These are phyloP conservation scores for Patagioenas fasciata DNA, from an alignment of 2,113 vertebrate species.

Conservation along the genomic window DNA sequence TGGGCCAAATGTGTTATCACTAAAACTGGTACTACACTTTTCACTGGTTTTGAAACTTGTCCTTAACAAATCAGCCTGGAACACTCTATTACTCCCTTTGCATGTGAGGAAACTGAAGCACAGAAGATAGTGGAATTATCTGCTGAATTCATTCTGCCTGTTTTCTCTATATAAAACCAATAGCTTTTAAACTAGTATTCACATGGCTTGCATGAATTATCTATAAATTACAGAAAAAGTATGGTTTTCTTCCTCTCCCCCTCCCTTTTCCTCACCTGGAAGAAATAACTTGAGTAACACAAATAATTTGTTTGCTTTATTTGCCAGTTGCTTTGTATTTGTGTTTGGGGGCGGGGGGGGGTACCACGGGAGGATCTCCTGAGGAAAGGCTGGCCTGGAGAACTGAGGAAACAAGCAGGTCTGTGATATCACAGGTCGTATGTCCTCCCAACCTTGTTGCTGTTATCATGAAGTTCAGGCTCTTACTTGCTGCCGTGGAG, in stretches of 20 bases:
- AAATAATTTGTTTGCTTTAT: not conserved
- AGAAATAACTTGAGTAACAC: not conserved
- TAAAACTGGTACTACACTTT: not conserved
- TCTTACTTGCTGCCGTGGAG: not conserved
- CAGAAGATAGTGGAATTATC: not conserved
- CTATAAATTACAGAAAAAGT: not conserved
- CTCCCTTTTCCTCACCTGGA: not conserved
- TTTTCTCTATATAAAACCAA: not conserved
- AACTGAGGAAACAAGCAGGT: not conserved
- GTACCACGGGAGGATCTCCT: not conserved
- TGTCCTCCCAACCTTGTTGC: not conserved
- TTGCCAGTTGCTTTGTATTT: not conserved
- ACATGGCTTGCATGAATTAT: not conserved
- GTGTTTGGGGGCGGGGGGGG: not conserved
- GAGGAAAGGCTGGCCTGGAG: not conserved
- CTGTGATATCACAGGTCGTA: not conserved
- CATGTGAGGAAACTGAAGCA: not conserved
- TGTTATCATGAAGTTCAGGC: not conserved
- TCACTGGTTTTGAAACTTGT: not conserved
- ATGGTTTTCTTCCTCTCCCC: not conserved
- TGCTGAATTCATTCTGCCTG: not conserved
- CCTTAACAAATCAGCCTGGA: not conserved
- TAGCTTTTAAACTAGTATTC: not conserved
- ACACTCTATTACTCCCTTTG: not conserved
- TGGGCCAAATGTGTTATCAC: not conserved